Percentiles rank a stretch among this genome's conserved stretches.
Evolutionary conservation across 1,140 invertebrate genomes (phyloP).

Genomic region (Vollenhovia emeryi): DNA sequence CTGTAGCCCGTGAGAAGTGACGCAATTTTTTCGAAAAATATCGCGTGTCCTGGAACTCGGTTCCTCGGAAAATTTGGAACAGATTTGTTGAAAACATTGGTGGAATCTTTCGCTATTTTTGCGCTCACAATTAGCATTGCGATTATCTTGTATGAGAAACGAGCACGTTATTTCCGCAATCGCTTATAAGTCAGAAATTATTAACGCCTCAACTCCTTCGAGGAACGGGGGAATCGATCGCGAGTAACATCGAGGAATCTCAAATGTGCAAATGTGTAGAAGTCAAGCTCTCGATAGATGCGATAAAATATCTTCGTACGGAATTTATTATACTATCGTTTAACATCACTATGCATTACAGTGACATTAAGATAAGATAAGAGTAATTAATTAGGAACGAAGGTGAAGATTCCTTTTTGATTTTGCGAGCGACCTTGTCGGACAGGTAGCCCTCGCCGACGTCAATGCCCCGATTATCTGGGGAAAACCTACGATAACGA

Average conservation of each 20-base stretch:
- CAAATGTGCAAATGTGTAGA: neutral
- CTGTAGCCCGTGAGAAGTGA: neutral
- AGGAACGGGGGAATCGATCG: neutral
- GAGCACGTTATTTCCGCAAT: neutral
- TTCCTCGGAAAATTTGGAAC: neutral
- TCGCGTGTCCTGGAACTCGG: neutral
- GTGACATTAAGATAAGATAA: slow-evolving; percentile 28
- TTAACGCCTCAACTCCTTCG: neutral
- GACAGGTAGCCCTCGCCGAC: neutral
- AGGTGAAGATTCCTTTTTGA: neutral
- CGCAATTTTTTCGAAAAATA: neutral
- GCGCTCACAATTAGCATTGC: neutral
- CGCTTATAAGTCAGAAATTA: neutral
- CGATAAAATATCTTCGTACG: neutral
- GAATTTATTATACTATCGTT: neutral
- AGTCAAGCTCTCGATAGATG: neutral
- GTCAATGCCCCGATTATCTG: slow-evolving; percentile 49
- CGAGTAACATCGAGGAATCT: neutral
- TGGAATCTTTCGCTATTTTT: neutral
- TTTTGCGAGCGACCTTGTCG: neutral
- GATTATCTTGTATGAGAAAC: neutral
- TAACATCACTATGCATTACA: neutral
- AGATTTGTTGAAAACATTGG: neutral
- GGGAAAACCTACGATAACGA: slow-evolving; percentile 67
- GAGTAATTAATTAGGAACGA: neutral